Conservation (phyloP, 2,888 invertebrate species). For the Tipula vernalis region DNA sequence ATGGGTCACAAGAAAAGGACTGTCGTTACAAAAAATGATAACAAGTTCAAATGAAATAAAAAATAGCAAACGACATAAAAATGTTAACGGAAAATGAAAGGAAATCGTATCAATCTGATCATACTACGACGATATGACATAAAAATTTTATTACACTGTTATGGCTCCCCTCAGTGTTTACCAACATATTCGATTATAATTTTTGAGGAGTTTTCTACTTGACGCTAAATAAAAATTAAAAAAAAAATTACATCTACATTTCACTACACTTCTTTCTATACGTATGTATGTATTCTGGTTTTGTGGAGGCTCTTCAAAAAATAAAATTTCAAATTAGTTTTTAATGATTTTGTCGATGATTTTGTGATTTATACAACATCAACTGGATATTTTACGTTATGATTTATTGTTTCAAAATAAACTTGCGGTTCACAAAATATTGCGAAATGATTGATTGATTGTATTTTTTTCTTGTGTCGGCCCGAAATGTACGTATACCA, state of each 20-base stretch:
- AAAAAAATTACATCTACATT: not conserved
- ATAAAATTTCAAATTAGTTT: not conserved
- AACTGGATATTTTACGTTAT: not conserved
- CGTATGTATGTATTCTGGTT: not conserved
- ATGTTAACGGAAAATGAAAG: not conserved
- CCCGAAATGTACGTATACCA: not conserved
- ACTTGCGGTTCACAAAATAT: not conserved
- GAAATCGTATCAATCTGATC: not conserved
- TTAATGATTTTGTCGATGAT: constrained; percentile 4
- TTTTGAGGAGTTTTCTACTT: not conserved
- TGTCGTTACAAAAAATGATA: not conserved
- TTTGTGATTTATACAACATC: not conserved
- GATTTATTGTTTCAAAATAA: not conserved
- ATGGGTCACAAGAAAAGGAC: not conserved
- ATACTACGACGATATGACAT: not conserved
- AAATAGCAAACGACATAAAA: not conserved
- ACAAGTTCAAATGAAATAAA: not conserved
- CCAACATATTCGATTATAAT: not conserved
- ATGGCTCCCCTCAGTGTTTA: not conserved
- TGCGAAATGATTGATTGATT: not conserved
- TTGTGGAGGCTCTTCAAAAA: not conserved
- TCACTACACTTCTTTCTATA: not conserved
- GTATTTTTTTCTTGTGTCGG: not conserved
- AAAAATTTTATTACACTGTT: not conserved
- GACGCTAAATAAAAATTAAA: not conserved